These are phyloP conservation scores for Chlamydotis undulata DNA, from an alignment of 2,113 vertebrate species.

Conservation along the genomic window DNA sequence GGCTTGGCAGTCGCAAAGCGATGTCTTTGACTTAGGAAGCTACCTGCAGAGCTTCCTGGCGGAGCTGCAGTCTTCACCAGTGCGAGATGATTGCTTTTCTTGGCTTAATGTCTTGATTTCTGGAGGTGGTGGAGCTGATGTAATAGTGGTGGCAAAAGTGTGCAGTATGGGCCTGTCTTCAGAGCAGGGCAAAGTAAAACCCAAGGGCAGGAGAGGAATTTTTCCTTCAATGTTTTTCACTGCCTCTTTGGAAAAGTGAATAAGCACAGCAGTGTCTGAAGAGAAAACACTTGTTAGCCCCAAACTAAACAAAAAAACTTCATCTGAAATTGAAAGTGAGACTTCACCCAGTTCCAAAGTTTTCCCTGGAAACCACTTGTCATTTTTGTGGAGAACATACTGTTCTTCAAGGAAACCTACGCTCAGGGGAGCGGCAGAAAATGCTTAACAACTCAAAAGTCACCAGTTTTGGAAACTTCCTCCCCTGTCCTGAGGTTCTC, in stretches of 20 bases:
- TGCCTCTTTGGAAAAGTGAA: neutral
- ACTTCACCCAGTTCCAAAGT: neutral
- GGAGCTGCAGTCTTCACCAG: neutral
- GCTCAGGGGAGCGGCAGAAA: neutral
- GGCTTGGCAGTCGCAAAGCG: neutral
- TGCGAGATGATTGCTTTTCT: neutral
- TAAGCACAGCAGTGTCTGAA: neutral
- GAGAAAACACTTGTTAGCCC: neutral
- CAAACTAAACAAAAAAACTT: neutral
- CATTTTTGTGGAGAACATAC: neutral
- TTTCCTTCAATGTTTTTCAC: neutral
- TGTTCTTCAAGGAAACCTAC: neutral
- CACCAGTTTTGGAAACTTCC: neutral
- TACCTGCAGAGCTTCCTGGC: neutral
- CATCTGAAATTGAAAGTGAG: neutral
- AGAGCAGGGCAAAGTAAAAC: neutral
- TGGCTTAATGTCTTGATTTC: neutral
- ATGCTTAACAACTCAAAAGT: neutral
- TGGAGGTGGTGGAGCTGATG: conserved; percentile 13
- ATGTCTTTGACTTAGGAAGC: neutral
- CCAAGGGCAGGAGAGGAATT: neutral
- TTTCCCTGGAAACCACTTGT: neutral
- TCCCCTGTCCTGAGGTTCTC: rapidly evolving
- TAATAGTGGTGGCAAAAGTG: neutral
- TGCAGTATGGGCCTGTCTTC: neutral